Conservation (phyloP, 2,797 vertebrate species). For the Australoheros facetus region DNA sequence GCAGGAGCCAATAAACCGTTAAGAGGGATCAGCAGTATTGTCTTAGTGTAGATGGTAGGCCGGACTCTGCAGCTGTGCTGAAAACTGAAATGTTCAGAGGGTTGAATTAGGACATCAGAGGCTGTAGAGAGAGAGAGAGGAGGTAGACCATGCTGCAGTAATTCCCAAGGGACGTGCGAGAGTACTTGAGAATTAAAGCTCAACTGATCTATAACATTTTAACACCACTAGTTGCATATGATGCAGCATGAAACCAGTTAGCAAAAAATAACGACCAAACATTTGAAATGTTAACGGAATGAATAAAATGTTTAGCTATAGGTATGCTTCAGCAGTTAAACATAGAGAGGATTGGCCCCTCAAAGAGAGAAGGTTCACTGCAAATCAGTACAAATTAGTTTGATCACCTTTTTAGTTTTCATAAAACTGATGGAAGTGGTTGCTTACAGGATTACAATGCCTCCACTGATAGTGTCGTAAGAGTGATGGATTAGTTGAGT, state of each 20-base stretch:
- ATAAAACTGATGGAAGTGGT: background rate
- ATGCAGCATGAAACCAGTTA: slow-evolving; percentile 1
- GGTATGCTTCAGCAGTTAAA: background rate
- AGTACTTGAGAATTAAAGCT: background rate
- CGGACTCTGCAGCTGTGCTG: background rate
- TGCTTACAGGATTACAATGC: background rate
- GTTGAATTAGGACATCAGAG: background rate
- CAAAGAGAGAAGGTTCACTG: too few relatives aligned
- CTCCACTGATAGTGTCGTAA: background rate
- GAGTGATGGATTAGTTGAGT: too few relatives aligned
- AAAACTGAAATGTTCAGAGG: slow-evolving; percentile 19
- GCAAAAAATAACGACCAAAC: background rate
- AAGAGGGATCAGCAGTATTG: slow-evolving; percentile 43
- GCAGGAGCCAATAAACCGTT: slow-evolving; percentile 52
- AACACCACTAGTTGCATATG: background rate
- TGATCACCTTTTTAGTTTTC: background rate
- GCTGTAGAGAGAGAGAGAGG: background rate
- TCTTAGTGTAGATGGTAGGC: slow-evolving; percentile 28
- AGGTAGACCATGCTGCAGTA: background rate
- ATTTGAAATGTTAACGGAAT: background rate
- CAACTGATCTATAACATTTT: background rate
- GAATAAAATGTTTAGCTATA: background rate
- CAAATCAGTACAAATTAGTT: background rate
- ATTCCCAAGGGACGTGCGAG: background rate
- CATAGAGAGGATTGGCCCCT: background rate